A percentile compares a stretch with the other conserved stretches of the same genome.
phyloP scores from a whole-genome alignment of 2,113 vertebrate species.

The Girardinichthys multiradiatus region DNA sequence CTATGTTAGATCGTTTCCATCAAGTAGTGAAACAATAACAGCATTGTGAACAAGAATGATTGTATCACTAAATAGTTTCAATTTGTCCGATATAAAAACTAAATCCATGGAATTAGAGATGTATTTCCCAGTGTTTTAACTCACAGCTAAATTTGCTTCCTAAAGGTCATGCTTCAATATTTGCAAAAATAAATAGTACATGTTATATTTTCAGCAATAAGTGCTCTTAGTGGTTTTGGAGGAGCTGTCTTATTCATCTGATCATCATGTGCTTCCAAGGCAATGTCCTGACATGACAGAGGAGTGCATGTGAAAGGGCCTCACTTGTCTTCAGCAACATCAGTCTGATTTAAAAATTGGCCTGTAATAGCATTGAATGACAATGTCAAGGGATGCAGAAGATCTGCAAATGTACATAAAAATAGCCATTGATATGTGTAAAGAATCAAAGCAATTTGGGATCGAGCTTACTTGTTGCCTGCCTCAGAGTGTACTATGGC shows the following conservation, averaged over 20 bases:
- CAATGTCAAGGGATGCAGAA: conserved; percentile 54
- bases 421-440: conserved; percentile 48
- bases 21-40: background rate
- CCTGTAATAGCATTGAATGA: conserved; percentile 46
- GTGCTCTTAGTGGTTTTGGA: conserved; percentile 19
- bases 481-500: background rate
- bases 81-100: background rate
- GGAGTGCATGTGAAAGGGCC: conserved; percentile 33
- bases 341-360: conserved; percentile 50
- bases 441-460: conserved; percentile 39
- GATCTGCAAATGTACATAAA: conserved; percentile 68
- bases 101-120: background rate
- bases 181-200: no score
- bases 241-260: conserved; percentile 43
- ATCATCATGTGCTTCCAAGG: conserved; percentile 41
- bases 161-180: no score
- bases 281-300: conserved; percentile 18
- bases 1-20: no score
- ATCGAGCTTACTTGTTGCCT: conserved; percentile 20
- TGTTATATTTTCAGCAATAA: background rate
- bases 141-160: no score
- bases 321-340: conserved; percentile 71
- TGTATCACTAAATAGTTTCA: background rate
- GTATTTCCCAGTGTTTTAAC: no score
- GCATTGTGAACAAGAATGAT: background rate